Evolutionary conservation across 2,888 invertebrate genomes (phyloP), one percentile per base, ranked within the genome.

Genomic region (Seira sanloemensis): DNA sequence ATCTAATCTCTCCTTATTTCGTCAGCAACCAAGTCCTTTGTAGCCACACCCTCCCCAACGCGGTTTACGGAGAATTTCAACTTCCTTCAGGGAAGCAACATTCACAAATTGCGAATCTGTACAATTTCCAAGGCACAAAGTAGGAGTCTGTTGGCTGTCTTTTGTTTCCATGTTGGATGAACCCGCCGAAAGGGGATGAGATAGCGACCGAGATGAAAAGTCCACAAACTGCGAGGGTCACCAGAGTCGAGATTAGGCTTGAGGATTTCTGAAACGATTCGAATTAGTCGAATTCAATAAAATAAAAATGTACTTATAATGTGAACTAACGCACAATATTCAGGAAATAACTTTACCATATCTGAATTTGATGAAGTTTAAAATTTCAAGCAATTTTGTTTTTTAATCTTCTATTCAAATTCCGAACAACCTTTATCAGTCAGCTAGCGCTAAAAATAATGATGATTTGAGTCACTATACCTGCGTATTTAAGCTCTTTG

Each of bases 41-140:
- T 71, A 71, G 0, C 76, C 76, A 76, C 76, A 76, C 19, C 76
- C 76, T 46, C 67, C 68, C 76, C 76, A 76, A 4, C 76, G 37
- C 1, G 67, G 67, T 18, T 25, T 12, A 23, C 58, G 25, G 25
- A 67, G 12, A 4, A 67, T 21, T 19, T 19, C 1, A 4, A n/a
- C 58, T 12, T 58, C 18, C 16, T 4, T n/a, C 16, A n/a, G n/a
- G n/a, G n/a, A n/a, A n/a, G n/a, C n/a, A n/a, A n/a, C n/a, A n/a
- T n/a, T n/a, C n/a, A n/a, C n/a, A n/a, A n/a, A n/a, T 37, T 37
- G 37, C 12, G 4, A 7, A 37, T 37, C 37, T 12, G 4, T 37
- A 12, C 5, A 37, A 37, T 12, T 37, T 4, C 37, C 37, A 37
- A 12, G 12, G 12, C 12, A 12, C 37, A 7, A 12, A 7, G 37